Base-by-base conservation (phyloP, 1,140 invertebrate genomes). In the Pseudobourletiella spinata region DNA sequence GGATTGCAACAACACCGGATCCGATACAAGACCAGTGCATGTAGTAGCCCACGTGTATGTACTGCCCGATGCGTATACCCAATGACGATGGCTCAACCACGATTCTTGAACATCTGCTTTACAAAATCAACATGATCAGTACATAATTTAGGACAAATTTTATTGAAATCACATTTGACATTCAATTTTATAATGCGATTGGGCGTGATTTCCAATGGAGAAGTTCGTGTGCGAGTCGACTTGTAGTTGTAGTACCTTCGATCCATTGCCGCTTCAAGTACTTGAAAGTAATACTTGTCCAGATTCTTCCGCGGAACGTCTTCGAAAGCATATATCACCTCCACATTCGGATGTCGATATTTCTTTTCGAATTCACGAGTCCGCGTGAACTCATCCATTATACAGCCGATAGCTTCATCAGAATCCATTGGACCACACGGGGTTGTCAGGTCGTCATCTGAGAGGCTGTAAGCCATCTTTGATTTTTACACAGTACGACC, bases 11-110 rank as follows among this genome's bases (percentile, higher is more conserved):
- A 3, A 4, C 16, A 3, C 48, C 48, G 8, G 48, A 25, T 3
- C 15, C 14, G 48, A 51, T 25, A n/a, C 48, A 51, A n/a, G 48
- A 6, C 48, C 48, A 51, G 24, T 51, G 48, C 48, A 51, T 51
- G 20, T 25, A 51, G 22, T 51, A 51, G 2, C 48, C 48, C 15
- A 51, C 28, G 22, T 51, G 6, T 8, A 48, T 48, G 44, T 48
- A 48, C 44, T 48, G 44, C 14, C 44, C 44, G 11, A 48, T 22
- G 11, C 44, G 44, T 11, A 15, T 6, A 18, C 44, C 44, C 6
- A 48, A 6, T 15, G 44, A 18, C 6, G 44, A 48, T 6, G 44
- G 44, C 20, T 48, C 44, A 4, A 48, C 20, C 6, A 48, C 22
- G 8, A 48, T 48, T 22, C 22, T 48, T 18, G 44, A 22, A 48